A percentile compares a stretch with the other conserved stretches of the same genome.
Conservation (phyloP, 1,140 invertebrate species). For the Steinernema feltiae region DNA sequence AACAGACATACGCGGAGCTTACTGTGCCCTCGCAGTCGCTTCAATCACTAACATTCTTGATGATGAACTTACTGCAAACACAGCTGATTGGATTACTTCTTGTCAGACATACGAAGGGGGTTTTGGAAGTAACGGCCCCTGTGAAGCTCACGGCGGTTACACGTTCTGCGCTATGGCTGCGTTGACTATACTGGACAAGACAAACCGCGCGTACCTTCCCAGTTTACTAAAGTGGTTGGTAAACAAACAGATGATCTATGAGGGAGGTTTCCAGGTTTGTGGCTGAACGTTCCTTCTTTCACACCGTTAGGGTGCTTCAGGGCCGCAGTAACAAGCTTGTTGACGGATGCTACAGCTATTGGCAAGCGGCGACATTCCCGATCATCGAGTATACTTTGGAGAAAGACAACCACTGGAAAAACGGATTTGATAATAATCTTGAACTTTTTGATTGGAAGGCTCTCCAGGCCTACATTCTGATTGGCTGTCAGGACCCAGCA, state of each 20-base stretch:
- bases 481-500: slow-evolving; percentile 77
- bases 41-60: slow-evolving; percentile 75
- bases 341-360: slow-evolving; percentile 97
- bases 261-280: slow-evolving; percentile 65
- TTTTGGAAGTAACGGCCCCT: slow-evolving; percentile 82
- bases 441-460: slow-evolving; percentile 60
- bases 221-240: slow-evolving; percentile 61
- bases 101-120: slow-evolving; percentile 98
- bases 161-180: slow-evolving; percentile 89
- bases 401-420: background rate
- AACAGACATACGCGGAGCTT: slow-evolving; percentile 78
- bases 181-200: slow-evolving; percentile 74
- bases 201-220: slow-evolving; percentile 71
- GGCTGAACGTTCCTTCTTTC: background rate
- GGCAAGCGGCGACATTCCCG: slow-evolving; percentile 83
- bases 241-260: slow-evolving; percentile 58
- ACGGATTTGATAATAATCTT: background rate
- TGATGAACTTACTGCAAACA: slow-evolving; percentile 73
- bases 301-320: slow-evolving; percentile 38
- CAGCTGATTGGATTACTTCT: slow-evolving; percentile 80
- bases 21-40: slow-evolving; percentile 84
- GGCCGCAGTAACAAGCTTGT: slow-evolving; percentile 90
- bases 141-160: slow-evolving; percentile 97
- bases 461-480: slow-evolving; percentile 86
- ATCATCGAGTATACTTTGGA: background rate